Percentiles rank a stretch among this genome's conserved stretches.
phyloP scores from a whole-genome alignment of 2,113 vertebrate species.

The Paraplagusia blochii region DNA sequence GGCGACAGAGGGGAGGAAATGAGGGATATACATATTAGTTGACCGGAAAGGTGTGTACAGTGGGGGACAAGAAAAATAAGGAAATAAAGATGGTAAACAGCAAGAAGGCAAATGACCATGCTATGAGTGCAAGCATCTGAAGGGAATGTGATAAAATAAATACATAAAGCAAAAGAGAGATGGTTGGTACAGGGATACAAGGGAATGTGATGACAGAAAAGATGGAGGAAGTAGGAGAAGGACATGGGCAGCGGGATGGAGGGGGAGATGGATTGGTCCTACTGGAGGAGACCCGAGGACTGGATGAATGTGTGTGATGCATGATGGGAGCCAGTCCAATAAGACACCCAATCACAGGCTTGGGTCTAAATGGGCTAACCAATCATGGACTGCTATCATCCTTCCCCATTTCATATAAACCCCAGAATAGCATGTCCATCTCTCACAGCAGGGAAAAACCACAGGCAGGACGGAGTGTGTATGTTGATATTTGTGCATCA shows the following conservation, averaged over 20 bases:
- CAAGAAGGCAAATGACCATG: slow-evolving; percentile 6
- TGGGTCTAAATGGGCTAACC: slow-evolving; percentile 62
- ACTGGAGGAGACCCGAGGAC: slow-evolving; percentile 48
- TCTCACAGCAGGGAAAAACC: slow-evolving; percentile 29
- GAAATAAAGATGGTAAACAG: slow-evolving; percentile 21
- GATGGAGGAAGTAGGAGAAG: slow-evolving; percentile 32
- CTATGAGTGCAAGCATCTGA: slow-evolving; percentile 19
- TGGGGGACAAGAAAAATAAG: slow-evolving; percentile 22
- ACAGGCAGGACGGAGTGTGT: slow-evolving; percentile 18
- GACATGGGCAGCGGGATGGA: slow-evolving; percentile 36
- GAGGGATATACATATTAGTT: slow-evolving; percentile 27
- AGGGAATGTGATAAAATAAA: slow-evolving; percentile 41
- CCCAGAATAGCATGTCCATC: slow-evolving; percentile 33
- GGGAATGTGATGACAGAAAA: slow-evolving; percentile 42
- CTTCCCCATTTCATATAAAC: slow-evolving; percentile 54
- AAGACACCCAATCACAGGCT: slow-evolving; percentile 62
- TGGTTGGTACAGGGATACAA: slow-evolving; percentile 22
- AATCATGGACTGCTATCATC: slow-evolving; percentile 55
- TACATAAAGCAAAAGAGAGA: slow-evolving; percentile 29
- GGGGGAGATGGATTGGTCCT: slow-evolving; percentile 50
- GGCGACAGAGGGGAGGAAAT: slow-evolving; percentile 24
- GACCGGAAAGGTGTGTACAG: slow-evolving; percentile 12
- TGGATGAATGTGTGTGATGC: slow-evolving; percentile 59
- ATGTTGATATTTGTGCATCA: slow-evolving; percentile 2
- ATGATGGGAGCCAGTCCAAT: slow-evolving; percentile 51